phyloP scores from a whole-genome alignment of 2,888 invertebrate genomes.

The Trichacis sp. region DNA sequence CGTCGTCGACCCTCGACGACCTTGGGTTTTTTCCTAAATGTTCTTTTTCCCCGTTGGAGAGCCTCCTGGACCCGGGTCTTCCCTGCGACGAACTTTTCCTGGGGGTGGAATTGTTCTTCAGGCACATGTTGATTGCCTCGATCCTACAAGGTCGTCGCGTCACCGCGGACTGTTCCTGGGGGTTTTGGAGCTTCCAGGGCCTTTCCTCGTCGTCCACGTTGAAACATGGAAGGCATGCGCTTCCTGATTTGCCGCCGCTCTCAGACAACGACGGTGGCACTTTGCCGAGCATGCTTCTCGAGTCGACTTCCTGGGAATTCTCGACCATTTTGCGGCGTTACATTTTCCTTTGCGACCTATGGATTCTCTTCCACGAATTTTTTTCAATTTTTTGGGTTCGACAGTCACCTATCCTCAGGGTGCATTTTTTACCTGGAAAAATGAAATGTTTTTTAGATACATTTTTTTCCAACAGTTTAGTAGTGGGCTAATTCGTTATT shows the following conservation, averaged over 20 bases:
- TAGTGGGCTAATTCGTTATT: no score
- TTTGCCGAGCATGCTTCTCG: slow-evolving; percentile 58
- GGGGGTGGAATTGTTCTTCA: slow-evolving; percentile 30
- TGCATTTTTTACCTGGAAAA: no score
- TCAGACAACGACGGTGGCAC: slow-evolving; percentile 50
- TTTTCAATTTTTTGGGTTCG: no score
- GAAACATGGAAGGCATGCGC: slow-evolving; percentile 59
- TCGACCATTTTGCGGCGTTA: slow-evolving; percentile 3
- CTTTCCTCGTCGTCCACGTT: slow-evolving; percentile 59
- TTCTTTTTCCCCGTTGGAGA: slow-evolving; percentile 8
- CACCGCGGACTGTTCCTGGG: slow-evolving; percentile 18
- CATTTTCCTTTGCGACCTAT: no score
- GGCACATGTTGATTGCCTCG: slow-evolving; percentile 30
- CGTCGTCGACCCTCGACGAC: background rate
- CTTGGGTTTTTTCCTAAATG: background rate
- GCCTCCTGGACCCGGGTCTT: slow-evolving; percentile 22
- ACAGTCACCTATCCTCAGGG: background rate
- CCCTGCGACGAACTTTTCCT: slow-evolving; percentile 47
- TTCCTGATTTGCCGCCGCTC: slow-evolving; percentile 18
- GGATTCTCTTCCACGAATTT: no score
- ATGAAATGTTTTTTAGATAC: no score
- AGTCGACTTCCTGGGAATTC: slow-evolving; percentile 6
- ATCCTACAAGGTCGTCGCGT: slow-evolving; percentile 28
- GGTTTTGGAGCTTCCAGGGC: slow-evolving; percentile 50
- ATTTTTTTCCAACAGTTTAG: no score